Evolutionary conservation across 92 coral and sea anemone genomes (phyloP), one percentile per base, ranked within the genome.

Genomic region (Siderastrea radians): DNA sequence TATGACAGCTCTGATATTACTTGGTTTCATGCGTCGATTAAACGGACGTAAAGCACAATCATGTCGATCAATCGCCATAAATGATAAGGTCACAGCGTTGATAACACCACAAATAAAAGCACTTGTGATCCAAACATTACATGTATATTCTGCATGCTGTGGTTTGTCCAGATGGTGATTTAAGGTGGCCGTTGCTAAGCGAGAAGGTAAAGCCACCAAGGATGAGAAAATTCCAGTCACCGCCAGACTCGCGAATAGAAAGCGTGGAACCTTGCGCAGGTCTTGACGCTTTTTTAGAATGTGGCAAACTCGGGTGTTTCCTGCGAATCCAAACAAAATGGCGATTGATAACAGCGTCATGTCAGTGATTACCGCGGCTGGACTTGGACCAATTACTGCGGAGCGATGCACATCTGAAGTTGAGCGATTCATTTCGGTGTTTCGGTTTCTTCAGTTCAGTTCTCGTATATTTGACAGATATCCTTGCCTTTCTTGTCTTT

Each of bases 61-160:
- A 15, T 76, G 80, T 58, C 68, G 68, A 76, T 45, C 53, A n/a
- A 57, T 43, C n/a, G 80, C 80, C 80, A 76, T 76, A 2, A 76
- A 12, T 53, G 52, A 55, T 17, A 76, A 55, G 8, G 66, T 55
- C 52, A 58, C 43, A 13, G 80, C 50, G 17, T 57, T 76, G 7
- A 65, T 43, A n/a, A 15, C 38, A 26, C 11, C 69, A 38, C 69
- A 65, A n/a, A 17, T 1, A 19, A 64, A 64, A 2, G 7, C 16
- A n/a, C 26, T 64, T 8, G 69, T 16, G 6, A 64, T 0, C 0
- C 8, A 19, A 8, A 64, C 8, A 64, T 16, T 55, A 14, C 9
- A 55, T 8, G 57, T 58, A 12, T 0, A 11, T 58, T 7, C 62
- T 58, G 62, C 62, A 12, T 58, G 15, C 13, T 7, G 3, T 8